These are phyloP conservation scores for Brotula barbata DNA, from an alignment of 2,797 vertebrate genomes.

Conservation along the genomic window DNA sequence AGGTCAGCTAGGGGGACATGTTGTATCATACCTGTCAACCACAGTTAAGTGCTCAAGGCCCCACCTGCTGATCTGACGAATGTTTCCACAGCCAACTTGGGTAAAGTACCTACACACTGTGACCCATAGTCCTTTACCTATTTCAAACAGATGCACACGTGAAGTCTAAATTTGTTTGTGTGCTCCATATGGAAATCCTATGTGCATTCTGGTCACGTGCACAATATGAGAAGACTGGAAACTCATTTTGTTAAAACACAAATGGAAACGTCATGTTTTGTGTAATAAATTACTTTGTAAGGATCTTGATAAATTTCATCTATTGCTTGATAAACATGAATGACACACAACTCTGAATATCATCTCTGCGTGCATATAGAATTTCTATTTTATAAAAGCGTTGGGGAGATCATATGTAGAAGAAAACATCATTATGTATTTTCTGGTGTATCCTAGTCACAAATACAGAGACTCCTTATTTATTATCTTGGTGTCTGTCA, in stretches of 20 bases:
- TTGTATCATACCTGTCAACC: conserved; percentile 67
- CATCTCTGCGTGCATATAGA: background rate
- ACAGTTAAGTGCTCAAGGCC: conserved; percentile 73
- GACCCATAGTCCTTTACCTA: conserved; percentile 66
- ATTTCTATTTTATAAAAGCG: background rate
- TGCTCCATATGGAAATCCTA: conserved; percentile 71
- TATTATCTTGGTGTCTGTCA: no score
- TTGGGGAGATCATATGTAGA: background rate
- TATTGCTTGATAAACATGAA: conserved; percentile 31
- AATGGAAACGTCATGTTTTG: conserved; percentile 80
- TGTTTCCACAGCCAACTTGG: conserved; percentile 72
- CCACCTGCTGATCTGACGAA: conserved; percentile 70
- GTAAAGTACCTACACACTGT: conserved; percentile 73
- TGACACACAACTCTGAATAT: conserved; percentile 1
- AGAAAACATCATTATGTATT: no score
- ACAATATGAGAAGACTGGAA: conserved; percentile 77
- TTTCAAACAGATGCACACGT: conserved; percentile 67
- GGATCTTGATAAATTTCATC: conserved; percentile 59
- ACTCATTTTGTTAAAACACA: conserved; percentile 76
- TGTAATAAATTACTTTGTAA: conserved; percentile 86
- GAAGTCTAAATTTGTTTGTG: conserved; percentile 59
- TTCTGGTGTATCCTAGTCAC: no score
- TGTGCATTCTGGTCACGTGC: conserved; percentile 64
- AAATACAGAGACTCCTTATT: no score
- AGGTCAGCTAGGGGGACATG: conserved; percentile 62